Base-by-base conservation (phyloP, 2,113 vertebrate species). In the Condylura cristata region DNA sequence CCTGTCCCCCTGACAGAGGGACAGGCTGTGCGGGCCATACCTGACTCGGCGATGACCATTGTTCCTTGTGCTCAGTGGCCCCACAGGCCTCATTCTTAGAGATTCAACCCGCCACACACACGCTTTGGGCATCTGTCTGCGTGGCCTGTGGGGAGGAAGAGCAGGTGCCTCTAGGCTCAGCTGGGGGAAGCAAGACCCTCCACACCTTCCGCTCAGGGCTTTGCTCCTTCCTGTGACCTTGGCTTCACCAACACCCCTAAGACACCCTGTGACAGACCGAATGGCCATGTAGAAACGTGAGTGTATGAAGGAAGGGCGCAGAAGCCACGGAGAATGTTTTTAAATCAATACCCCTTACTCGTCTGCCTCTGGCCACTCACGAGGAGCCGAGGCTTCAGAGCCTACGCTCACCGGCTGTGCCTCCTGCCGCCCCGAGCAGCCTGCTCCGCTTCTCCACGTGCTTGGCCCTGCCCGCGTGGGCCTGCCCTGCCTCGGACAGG, bases 1-100 rank as follows among this genome's bases (percentile, higher is more conserved):
- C 68, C 37, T 28, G 58, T 58, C 39, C 83, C 32, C 81, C 56
- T 13, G 10, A 10, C 41, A 18, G 58, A n/a, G 51, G 6, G 24
- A 20, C 0, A 6, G 0, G 48, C 48, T 6, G 0, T 44, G 8
- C 8, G 39, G 32, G 16, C 46, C 11, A 1, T 0, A 11, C 58
- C 46, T 17, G 6, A 32, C 34, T 66, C 14, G 28, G 4, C 39
- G 37, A 48, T 53, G 24, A n/a, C n/a, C n/a, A n/a, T n/a, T n/a
- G n/a, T n/a, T 44, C 28, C 48, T 53, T 51, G 48, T 51, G 48
- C 48, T 51, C 48, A 3, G 48, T 51, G 48, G 48, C 48, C 48
- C 46, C 14, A 3, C 48, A 51, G 46, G 48, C 48, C 5, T 17
- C 48, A n/a, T 11, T 13, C 14, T 51, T 5, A 3, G 2, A 51